Percentiles rank a stretch among this genome's conserved stretches.
These are phyloP conservation scores for Cyanoliseus patagonus DNA, from an alignment of 2,113 vertebrate species.

Conservation along the genomic window DNA sequence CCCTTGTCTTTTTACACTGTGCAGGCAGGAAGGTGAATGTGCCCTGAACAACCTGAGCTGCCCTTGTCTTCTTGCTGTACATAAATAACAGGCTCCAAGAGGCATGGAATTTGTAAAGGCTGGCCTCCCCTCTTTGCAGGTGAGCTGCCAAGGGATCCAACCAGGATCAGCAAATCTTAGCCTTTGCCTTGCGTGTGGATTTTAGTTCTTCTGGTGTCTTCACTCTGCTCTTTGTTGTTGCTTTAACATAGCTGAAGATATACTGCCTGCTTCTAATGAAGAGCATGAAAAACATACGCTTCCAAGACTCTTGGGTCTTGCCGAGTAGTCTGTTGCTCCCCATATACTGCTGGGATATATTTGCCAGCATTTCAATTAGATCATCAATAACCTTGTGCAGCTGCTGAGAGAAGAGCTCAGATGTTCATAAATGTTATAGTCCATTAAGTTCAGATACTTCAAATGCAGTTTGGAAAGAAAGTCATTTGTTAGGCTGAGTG, in stretches of 20 bases:
- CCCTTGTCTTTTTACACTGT: background rate
- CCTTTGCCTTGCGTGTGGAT: background rate
- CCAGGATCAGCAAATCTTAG: background rate
- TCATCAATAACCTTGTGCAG: slow-evolving; percentile 91
- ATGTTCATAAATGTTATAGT: slow-evolving; percentile 80
- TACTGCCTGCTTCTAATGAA: slow-evolving; percentile 34
- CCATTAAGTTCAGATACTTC: slow-evolving; percentile 77
- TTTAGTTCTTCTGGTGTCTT: background rate
- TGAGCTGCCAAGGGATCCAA: background rate
- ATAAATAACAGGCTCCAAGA: background rate
- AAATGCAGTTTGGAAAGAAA: slow-evolving; percentile 74
- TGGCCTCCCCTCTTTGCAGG: background rate
- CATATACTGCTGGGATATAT: slow-evolving; percentile 59
- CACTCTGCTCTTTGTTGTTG: slow-evolving; percentile 13
- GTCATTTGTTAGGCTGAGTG: slow-evolving; percentile 70
- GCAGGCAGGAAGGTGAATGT: background rate
- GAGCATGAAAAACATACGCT: slow-evolving; percentile 37
- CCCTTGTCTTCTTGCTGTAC: background rate
- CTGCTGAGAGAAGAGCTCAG: slow-evolving; percentile 85
- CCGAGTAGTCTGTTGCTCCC: slow-evolving; percentile 55
- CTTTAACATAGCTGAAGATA: slow-evolving; percentile 23
- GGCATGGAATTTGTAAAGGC: background rate
- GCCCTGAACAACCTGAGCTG: background rate
- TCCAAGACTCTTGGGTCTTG: slow-evolving; percentile 41
- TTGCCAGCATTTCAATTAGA: slow-evolving; percentile 88